Conservation (phyloP, 1,140 invertebrate genomes). For the Apolygus lucorum region DNA sequence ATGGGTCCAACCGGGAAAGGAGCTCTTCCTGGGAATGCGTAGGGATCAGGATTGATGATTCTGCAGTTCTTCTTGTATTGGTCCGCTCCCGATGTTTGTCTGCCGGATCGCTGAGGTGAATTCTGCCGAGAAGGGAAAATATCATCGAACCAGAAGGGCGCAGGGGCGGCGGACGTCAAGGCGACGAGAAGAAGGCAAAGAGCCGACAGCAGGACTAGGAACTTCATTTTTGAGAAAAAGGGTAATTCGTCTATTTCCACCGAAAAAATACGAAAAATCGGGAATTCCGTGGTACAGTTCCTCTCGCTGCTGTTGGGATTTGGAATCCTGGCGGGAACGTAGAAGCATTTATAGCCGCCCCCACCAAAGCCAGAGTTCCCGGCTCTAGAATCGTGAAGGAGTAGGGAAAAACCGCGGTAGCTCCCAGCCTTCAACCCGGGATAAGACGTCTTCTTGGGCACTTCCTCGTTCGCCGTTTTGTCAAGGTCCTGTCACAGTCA, state of each 20-base stretch:
- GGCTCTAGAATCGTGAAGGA: background rate
- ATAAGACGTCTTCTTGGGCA: background rate
- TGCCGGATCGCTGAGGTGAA: background rate
- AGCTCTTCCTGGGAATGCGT: conserved; percentile 36
- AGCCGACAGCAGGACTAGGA: conserved; percentile 37
- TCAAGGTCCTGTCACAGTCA: conserved; percentile 6
- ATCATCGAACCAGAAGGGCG: conserved; percentile 25
- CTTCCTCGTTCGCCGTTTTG: background rate
- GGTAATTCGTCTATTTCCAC: background rate
- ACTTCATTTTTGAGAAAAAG: conserved; percentile 28
- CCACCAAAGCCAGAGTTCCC: background rate
- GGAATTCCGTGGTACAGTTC: background rate
- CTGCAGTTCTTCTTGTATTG: conserved; percentile 35
- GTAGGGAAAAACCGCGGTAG: conserved; percentile 2
- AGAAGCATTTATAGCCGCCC: background rate
- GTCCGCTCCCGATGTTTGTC: conserved; percentile 23
- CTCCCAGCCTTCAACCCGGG: background rate
- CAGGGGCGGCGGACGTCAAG: conserved; percentile 27
- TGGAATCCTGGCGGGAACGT: background rate
- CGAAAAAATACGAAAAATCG: background rate
- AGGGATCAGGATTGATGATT: conserved; percentile 37
- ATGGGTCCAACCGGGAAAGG: conserved; percentile 37
- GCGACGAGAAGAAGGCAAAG: conserved; percentile 15
- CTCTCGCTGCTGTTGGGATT: background rate
- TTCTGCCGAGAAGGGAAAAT: conserved; percentile 11